Evolutionary conservation across 2,797 vertebrate genomes (phyloP), one percentile per base, ranked within the genome.

Genomic region (Chelon auratus): DNA sequence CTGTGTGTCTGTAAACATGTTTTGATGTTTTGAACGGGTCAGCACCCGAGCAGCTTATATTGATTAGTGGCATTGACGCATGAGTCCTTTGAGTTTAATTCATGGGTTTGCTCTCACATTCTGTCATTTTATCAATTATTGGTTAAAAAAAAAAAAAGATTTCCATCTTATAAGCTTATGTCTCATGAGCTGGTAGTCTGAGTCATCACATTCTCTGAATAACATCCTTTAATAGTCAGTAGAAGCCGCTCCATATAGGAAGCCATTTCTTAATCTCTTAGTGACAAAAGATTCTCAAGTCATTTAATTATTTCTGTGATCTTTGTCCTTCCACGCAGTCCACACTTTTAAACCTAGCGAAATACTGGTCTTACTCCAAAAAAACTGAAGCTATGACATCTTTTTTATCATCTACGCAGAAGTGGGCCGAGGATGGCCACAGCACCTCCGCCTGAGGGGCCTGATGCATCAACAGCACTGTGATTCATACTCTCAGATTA

Each of bases 121-220:
- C 2, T 33, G 47, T 56, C 18, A 59, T 58, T 52, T 71, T 13
- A 30, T 62, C 22, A 40, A 39, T 67, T 68, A 39, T 37, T 63
- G 18, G 60, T 73, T 48, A 15, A 48, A 33, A 33, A 33, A 8
- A 33, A 43, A 43, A 71, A 72, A 68, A 26, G 26, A 70, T 57
- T 18, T 30, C 9, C 42, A 22, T 53, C 58, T 48, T 18, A 22
- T 26, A 39, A n/a, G 59, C 50, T 57, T 9, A 47, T 42, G 56
- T 75, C 20, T 66, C 24, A 60, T 58, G 40, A 75, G 72, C 51
- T 24, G 60, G 20, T 58, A 66, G 78, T 71, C 63, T 78, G 72
- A 82, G 71, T 83, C 71, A 88, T 73, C 68, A 75, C 69, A 84
- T 81, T 85, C 84, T 78, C 78, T 78, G 24, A 26, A 77, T 72